Evolutionary conservation across 2,888 invertebrate genomes (phyloP), one percentile per base, ranked within the genome.

Genomic region (Pyrochroa serraticornis): DNA sequence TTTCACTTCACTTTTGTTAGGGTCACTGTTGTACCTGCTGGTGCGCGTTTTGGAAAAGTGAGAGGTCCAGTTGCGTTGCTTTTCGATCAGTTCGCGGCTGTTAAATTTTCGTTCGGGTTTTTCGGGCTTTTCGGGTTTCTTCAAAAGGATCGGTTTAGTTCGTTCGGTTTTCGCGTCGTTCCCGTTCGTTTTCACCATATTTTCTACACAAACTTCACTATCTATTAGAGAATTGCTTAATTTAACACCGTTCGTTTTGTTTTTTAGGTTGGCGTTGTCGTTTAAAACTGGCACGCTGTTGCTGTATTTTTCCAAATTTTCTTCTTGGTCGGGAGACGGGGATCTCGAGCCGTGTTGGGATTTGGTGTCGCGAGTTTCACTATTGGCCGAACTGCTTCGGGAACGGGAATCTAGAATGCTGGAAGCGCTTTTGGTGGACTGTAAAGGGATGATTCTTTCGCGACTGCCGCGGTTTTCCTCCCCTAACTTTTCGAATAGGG

Each of bases 41-140:
- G 87, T 84, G 66, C 89, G 86, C 46, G 89, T 85, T 81, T 92
- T 92, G 32, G 90, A 90, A 77, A 93, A 95, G 79, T 93, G 93
- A 59, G 92, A 91, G 31, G 93, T 93, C 94, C 93, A 95, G 80
- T 94, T 95, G 75, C 90, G 89, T 75, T 93, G 94, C 72, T 93
- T 92, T 79, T 93, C 93, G 67, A 94, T 94, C 51, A 93, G 82
- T 77, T 94, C 93, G 67, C 92, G 90, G 61, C 91, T 92, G 71
- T 87, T 89, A 70, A 92, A 89, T 72, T 90, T 88, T 52, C 92
- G 82, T 75, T 93, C 93, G 2, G 92, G 91, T 77, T 92, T 92
- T 71, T 92, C 92, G 0, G 92, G 92, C 76, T 85, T 84, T 44
- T 67, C 61, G 6, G 76, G 73, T 67, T 74, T 69, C n/a, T 33